These are phyloP conservation scores for Steatocranus sp. DNA, from an alignment of 2,797 vertebrate species.

Conservation along the genomic window DNA sequence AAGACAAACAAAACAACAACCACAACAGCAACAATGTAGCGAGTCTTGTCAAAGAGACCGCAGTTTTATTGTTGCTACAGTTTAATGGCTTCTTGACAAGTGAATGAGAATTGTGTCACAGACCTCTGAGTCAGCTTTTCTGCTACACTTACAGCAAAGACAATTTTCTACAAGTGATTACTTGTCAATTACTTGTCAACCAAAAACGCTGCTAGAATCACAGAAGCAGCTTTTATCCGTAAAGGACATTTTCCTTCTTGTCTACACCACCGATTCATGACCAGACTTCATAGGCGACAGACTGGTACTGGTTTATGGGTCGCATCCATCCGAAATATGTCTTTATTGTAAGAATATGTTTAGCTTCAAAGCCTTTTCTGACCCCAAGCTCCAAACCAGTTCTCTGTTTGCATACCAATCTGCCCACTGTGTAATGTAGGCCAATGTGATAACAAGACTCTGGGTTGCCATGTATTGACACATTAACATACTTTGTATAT, in stretches of 20 bases:
- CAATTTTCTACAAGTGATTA: not conserved
- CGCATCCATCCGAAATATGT: conserved; percentile 51
- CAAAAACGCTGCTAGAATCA: not conserved
- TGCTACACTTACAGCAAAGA: not conserved
- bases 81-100: not conserved
- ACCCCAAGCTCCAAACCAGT: conserved; percentile 44
- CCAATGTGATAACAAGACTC: conserved; percentile 57
- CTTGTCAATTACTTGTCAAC: not conserved
- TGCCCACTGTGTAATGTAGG: conserved; percentile 43
- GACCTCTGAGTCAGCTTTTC: not conserved
- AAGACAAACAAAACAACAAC: not conserved
- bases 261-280: conserved; percentile 9
- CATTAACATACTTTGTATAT: conserved; percentile 47
- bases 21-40: not conserved
- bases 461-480: conserved; percentile 51
- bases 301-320: conserved; percentile 30
- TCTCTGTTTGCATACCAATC: conserved; percentile 50
- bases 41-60: not conserved
- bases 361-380: conserved; percentile 47
- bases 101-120: not conserved
- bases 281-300: conserved; percentile 12
- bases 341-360: conserved; percentile 46
- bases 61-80: not conserved
- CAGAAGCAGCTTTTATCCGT: not conserved
- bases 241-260: not conserved